A percentile compares a stretch with the other conserved stretches of the same genome.
Conservation (phyloP, 2,113 vertebrate genomes). For the Sialia sialis region DNA sequence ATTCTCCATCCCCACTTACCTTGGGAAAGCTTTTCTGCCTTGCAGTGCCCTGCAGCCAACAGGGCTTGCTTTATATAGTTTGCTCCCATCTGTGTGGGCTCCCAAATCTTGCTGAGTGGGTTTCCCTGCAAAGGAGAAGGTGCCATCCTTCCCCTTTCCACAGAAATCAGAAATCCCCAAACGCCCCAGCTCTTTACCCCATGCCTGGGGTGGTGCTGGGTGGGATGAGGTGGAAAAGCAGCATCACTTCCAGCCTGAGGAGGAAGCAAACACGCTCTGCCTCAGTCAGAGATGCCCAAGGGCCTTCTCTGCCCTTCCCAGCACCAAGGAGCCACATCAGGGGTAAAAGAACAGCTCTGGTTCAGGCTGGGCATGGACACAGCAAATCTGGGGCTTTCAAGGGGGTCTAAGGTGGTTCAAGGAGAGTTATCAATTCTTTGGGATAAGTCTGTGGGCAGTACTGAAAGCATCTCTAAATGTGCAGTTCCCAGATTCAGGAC, state of each 20-base stretch:
- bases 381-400: background rate
- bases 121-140: background rate
- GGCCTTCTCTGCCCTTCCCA: background rate
- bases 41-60: background rate
- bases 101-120: background rate
- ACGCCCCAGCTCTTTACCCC: accelerated
- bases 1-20: background rate
- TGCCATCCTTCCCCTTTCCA: background rate
- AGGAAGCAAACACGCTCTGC: background rate
- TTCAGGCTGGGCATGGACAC: background rate
- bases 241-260: background rate
- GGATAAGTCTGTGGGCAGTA: background rate
- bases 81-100: accelerated
- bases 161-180: background rate
- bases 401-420: background rate
- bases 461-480: accelerated
- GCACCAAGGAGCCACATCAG: accelerated
- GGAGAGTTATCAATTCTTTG: background rate
- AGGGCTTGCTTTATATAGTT: background rate
- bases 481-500: background rate
- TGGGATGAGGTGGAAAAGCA: background rate
- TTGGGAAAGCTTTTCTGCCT: background rate
- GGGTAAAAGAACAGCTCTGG: background rate
- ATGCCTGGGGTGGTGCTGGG: accelerated
- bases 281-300: accelerated